Conservation (phyloP, 2,113 vertebrate species). For the Machaerirhynchus nigripectus region DNA sequence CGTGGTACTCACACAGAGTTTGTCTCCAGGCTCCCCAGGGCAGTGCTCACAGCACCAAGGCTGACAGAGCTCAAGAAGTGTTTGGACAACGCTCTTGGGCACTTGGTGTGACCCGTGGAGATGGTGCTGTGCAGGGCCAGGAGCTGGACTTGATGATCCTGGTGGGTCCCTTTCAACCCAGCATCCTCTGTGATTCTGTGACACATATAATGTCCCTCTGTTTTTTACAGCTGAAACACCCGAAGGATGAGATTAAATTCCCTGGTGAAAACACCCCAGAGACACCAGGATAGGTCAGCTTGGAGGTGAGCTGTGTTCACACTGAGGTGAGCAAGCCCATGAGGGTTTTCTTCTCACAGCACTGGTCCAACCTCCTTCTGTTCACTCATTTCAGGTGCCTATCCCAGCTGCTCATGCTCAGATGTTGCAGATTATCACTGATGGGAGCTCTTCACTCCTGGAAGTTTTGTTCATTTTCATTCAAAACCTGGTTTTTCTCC, state of each 20-base stretch:
- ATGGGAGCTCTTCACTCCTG: neutral
- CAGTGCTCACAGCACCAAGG: neutral
- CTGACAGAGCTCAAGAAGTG: neutral
- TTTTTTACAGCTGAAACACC: neutral
- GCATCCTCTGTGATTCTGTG: too few relatives aligned
- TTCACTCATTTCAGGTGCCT: neutral
- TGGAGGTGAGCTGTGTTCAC: neutral
- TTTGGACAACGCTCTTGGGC: neutral
- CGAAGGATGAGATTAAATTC: accelerated
- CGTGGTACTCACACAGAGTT: neutral
- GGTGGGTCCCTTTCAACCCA: neutral
- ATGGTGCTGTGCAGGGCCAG: neutral
- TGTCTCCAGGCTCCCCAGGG: neutral
- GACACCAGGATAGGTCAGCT: neutral
- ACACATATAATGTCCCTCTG: accelerated
- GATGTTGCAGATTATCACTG: neutral
- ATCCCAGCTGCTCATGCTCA: neutral
- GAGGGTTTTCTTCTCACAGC: neutral
- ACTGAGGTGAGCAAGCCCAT: neutral
- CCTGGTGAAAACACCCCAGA: neutral
- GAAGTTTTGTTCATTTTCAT: neutral
- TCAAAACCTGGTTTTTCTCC: neutral
- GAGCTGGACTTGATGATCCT: neutral
- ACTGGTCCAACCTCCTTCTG: neutral
- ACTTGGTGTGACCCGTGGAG: neutral